Percentiles rank a stretch among this genome's conserved stretches.
phyloP scores from a whole-genome alignment of 2,113 vertebrate species.

The Benthochromis sp. region DNA sequence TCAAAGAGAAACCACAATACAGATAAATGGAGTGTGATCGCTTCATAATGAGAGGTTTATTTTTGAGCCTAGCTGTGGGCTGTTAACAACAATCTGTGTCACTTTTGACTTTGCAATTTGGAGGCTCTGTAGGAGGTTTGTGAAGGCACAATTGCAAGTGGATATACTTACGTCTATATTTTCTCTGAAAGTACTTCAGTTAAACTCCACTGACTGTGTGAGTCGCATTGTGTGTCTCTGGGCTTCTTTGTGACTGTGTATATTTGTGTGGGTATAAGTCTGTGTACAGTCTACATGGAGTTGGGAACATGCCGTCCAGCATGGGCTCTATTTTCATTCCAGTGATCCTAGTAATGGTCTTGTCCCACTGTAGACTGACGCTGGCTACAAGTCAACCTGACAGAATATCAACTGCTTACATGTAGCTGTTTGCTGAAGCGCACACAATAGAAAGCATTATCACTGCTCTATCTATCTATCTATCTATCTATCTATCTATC shows the following conservation, averaged over 20 bases:
- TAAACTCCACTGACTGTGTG: not conserved
- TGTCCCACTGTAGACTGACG: conserved; percentile 49
- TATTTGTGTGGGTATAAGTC: not conserved
- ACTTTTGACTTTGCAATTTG: conserved; percentile 22
- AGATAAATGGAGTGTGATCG: not conserved
- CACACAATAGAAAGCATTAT: conserved; percentile 13
- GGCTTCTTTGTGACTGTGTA: not conserved
- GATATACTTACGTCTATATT: not conserved
- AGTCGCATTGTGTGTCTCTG: not conserved
- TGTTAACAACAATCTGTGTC: conserved; percentile 9
- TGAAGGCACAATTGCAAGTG: conserved; percentile 13
- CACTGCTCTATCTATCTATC: not conserved
- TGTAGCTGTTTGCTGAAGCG: conserved; percentile 57
- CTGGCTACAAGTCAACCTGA: conserved; percentile 49
- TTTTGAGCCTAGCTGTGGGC: conserved; percentile 15
- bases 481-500: not conserved
- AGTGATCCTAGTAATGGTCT: conserved; percentile 55
- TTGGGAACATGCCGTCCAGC: conserved; percentile 21
- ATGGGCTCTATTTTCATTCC: conserved; percentile 50
- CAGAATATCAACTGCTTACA: conserved; percentile 66
- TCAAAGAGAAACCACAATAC: not conserved
- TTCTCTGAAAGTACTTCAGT: not conserved
- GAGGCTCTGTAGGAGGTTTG: conserved; percentile 21
- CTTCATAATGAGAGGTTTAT: conserved; percentile 5
- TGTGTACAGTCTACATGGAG: not conserved